Base-by-base conservation (phyloP, 2,113 vertebrate species). In the Mystacornis crossleyi region DNA sequence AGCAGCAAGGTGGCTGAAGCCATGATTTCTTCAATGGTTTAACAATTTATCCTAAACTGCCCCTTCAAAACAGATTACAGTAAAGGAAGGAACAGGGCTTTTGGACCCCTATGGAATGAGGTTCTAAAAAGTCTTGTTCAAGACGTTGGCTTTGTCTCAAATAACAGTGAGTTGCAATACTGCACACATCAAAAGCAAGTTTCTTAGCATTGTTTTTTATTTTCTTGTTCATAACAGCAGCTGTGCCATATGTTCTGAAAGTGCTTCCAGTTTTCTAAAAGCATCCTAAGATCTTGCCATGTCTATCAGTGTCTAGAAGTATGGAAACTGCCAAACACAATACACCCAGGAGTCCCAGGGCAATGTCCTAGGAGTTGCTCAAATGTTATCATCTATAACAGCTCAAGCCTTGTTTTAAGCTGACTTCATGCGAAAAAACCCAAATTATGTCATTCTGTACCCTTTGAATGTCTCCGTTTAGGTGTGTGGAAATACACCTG, bases 151-250 rank as follows among this genome's bases (percentile, higher is more conserved):
- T 67, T 83, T 71, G 51, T 67, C 48, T 60, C 77, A 85, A 82
- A 23, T 65, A 85, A 47, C 55, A 86, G 16, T 0, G 0, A 94
- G 24, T 15, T 81, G 57, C 65, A 89, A 60, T 10, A 48, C 10
- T 78, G 47, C 34, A 84, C 26, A 55, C 47, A 83, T 86, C 96
- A 93, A 89, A 93, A 94, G 75, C 75, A 89, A 91, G 21, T 36
- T 72, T 58, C 24, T 18, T 58, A 72, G 55, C 40, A 48, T 5
- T 89, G 18, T 1, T 86, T 86, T 78, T 53, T 36, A 34, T 54
- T 93, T 86, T 84, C 18, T 47, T 50, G 29, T 43, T 81, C 26
- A 4, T 16, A 92, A 62, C 47, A 86, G 67, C 80, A 93, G 80
- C 64, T 92, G 51, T 78, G 28, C 50, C 33, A 64, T 48, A 55